Conservation (phyloP, 1,140 invertebrate species). For the Zaprionus inermis region DNA sequence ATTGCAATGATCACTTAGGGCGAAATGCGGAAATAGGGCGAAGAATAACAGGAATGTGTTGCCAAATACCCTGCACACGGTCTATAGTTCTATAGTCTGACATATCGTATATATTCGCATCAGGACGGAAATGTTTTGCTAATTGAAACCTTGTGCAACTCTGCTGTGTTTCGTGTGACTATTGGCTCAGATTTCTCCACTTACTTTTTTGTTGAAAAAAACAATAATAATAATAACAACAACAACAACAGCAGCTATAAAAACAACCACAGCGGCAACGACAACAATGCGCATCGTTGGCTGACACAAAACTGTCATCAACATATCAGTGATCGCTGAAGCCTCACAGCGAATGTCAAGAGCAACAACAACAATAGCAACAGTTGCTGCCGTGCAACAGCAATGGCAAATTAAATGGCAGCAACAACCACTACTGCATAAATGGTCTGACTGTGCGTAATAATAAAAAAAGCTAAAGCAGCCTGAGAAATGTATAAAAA, state of each 20-base stretch:
- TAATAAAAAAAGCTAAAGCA: conserved; percentile 15
- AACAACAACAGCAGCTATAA: conserved; percentile 7
- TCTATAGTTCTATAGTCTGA: not conserved
- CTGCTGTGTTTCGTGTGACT: not conserved
- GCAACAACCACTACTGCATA: conserved; percentile 11
- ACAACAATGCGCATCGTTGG: conserved; percentile 45
- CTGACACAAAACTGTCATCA: conserved; percentile 76
- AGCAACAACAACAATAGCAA: conserved; percentile 30
- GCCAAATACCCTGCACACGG: not conserved
- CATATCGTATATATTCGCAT: not conserved
- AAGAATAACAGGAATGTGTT: too few relatives aligned
- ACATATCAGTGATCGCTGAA: conserved; percentile 48
- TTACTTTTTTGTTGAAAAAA: conserved; percentile 56
- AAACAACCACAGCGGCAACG: conserved; percentile 9
- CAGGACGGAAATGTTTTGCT: not conserved
- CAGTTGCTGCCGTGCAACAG: conserved; percentile 5
- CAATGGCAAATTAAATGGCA: not conserved
- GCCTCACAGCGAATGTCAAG: conserved; percentile 49
- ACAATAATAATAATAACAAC: conserved; percentile 1
- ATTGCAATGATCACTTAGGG: too few relatives aligned
- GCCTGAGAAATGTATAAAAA: conserved; percentile 6
- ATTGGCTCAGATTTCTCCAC: conserved; percentile 70
- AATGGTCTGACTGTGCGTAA: not conserved
- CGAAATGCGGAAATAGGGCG: too few relatives aligned
- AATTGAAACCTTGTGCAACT: not conserved